Evolutionary conservation across 2,888 invertebrate genomes (phyloP).

Genomic region (Tubiluchus corallicola): DNA sequence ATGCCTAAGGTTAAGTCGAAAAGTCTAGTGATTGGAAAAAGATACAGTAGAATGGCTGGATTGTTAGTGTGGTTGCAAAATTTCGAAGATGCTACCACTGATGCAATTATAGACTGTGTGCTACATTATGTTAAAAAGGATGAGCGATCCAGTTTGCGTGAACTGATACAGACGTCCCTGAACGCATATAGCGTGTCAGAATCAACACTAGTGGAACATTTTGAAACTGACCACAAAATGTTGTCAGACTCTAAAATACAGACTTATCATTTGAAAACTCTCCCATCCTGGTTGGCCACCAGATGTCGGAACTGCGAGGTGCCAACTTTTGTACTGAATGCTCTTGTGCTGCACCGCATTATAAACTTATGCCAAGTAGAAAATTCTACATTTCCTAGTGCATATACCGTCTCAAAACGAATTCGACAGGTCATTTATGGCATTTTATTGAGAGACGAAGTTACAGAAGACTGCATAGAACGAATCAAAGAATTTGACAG

Average conservation of each 20-base stretch:
- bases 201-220: constrained; percentile 5
- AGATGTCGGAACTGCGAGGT: constrained; percentile 41
- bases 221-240: constrained; percentile 11
- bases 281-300: constrained; percentile 45
- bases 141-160: constrained; percentile 15
- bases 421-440: constrained; percentile 23
- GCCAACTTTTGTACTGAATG: constrained; percentile 43
- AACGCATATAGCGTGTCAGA: constrained; percentile 18
- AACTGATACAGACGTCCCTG: constrained; percentile 19
- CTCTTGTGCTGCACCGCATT: constrained; percentile 19
- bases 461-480: background rate
- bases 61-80: constrained; percentile 55
- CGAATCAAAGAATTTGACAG: constrained; percentile 20
- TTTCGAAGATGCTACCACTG: constrained; percentile 47
- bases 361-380: constrained; percentile 24
- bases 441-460: constrained; percentile 17
- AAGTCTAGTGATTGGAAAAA: constrained; percentile 33
- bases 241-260: constrained; percentile 14
- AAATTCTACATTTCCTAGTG: constrained; percentile 16
- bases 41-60: constrained; percentile 47
- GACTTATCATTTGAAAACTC: constrained; percentile 14
- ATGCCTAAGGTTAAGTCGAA: constrained; percentile 37
- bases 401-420: constrained; percentile 18
- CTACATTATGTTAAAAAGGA: constrained; percentile 17
- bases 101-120: constrained; percentile 34